phyloP scores from a whole-genome alignment of 2,113 vertebrate species.

The Anhinga anhinga region DNA sequence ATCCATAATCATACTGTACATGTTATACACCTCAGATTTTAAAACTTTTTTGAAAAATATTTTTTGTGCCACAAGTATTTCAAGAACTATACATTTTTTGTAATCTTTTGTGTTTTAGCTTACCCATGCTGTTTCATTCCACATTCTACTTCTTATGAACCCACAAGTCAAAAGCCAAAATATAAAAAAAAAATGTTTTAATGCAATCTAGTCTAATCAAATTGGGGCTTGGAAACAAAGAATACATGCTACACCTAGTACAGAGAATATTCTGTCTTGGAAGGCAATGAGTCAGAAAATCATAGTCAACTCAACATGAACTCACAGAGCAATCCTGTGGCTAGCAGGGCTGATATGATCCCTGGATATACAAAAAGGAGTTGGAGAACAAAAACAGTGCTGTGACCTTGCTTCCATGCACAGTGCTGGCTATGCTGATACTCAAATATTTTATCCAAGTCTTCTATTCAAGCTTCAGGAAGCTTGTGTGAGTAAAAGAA shows the following conservation, averaged over 20 bases:
- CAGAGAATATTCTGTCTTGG: not conserved
- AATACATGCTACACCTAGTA: not conserved
- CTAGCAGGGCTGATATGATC: not conserved
- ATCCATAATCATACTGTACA: accelerated
- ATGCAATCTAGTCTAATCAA: not conserved
- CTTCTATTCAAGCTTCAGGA: not conserved
- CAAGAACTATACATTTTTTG: not conserved
- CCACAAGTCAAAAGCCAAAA: not conserved
- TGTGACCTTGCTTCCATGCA: not conserved
- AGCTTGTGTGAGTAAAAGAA: not conserved
- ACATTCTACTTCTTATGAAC: not conserved
- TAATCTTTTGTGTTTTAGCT: not conserved
- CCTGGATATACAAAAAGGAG: not conserved
- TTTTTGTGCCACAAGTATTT: not conserved
- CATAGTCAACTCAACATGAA: not conserved
- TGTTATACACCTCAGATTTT: not conserved
- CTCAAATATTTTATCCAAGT: not conserved
- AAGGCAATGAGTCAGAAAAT: not conserved
- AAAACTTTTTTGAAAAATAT: not conserved
- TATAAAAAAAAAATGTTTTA: not conserved
- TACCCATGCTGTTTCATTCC: not conserved
- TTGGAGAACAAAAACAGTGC: not conserved
- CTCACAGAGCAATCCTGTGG: not conserved
- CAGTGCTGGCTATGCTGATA: not conserved
- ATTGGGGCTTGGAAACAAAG: not conserved